Base-by-base conservation (phyloP, 2,888 invertebrate species). In the Drosophila flavopinicola region DNA sequence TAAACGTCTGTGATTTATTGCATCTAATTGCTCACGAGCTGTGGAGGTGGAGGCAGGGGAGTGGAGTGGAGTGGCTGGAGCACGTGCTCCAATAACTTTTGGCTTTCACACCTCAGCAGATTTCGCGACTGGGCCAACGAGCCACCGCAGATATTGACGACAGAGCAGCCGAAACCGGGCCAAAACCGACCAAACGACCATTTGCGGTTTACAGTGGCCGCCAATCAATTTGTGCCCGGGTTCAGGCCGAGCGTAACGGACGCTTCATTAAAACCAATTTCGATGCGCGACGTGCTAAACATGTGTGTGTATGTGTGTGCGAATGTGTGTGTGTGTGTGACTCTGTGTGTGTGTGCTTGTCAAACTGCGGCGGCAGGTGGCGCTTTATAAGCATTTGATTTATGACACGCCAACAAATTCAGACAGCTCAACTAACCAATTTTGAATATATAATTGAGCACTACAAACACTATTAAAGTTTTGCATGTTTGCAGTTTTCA, bases 11-110 rank as follows among this genome's bases (percentile, higher is more conserved):
- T 72, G 72, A 79, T 79, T 79, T 79, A 79, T 79, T 72, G 84
- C 86, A 83, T 85, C 86, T 85, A 79, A 79, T 85, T 79, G 79
- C 79, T 85, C 85, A 75, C 64, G 66, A 27, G 11, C 57, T 59
- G 35, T 42, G 24, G 1, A 4, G 6, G 32, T 32, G 13, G 17
- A 9, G 35, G 10, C 17, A 10, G 1, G 20, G 10, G 35, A 1
- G 29, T 10, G 27, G 9, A 11, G 5, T 5, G 61, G 54, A 39
- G 49, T 47, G 33, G 54, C 54, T 64, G 61, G 25, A 72, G 86
- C 73, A 85, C 79, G 79, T 79, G 79, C 79, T 72, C 84, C 84
- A 79, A 79, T 79, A 83, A 85, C 84, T 85, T 83, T 79, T 85
- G 78, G 75, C 67, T 72, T 74, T 72, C 70, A 72, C 72, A 72